phyloP scores from a whole-genome alignment of 2,797 vertebrate genomes.

The Oophaga sylvatica region DNA sequence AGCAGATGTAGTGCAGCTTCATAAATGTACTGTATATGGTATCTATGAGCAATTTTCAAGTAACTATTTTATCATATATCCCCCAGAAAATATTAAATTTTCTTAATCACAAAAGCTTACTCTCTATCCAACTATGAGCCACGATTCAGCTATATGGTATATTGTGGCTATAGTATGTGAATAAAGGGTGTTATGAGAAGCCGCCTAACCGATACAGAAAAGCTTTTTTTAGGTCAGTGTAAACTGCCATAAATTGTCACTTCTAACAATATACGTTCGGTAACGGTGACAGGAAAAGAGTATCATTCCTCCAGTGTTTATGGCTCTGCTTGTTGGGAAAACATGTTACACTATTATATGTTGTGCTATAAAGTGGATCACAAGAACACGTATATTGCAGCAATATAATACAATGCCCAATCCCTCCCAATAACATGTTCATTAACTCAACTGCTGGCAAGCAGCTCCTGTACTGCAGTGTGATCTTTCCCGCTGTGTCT shows the following conservation, averaged over 20 bases:
- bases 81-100: not conserved
- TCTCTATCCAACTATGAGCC: not conserved
- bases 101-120: not conserved
- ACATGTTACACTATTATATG: constrained; percentile 32
- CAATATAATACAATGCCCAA: constrained; percentile 27
- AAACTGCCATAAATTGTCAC: not conserved
- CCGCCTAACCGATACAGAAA: not conserved
- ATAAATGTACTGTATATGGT: too few species aligned
- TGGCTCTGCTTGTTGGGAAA: constrained; percentile 7
- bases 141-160: not conserved
- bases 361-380: constrained; percentile 16
- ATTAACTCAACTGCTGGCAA: constrained; percentile 50
- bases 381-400: constrained; percentile 17
- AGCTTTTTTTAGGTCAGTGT: not conserved
- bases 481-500: constrained; percentile 44
- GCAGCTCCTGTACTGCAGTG: constrained; percentile 22
- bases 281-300: not conserved
- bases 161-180: not conserved
- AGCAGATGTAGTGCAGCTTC: too few species aligned
- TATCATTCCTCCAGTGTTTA: not conserved
- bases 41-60: not conserved
- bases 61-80: not conserved
- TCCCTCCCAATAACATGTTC: constrained; percentile 34
- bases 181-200: not conserved
- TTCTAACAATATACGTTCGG: not conserved